These are phyloP conservation scores for Serranochromis macrocephalus DNA, from an alignment of 2,113 vertebrate species.

Conservation along the genomic window DNA sequence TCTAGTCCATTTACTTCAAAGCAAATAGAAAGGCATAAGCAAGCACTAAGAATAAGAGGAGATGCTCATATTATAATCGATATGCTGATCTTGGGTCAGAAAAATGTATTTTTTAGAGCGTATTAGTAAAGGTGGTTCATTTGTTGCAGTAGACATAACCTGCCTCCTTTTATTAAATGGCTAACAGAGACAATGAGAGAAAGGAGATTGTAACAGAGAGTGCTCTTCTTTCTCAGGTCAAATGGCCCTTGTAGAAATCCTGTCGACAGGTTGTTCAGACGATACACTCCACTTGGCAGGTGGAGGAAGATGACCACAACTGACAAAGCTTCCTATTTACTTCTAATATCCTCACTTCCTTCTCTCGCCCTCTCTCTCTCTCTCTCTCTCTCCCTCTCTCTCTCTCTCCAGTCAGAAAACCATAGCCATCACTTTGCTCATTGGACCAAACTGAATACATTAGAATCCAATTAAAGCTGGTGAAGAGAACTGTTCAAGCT, in stretches of 20 bases:
- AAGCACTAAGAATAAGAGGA: not conserved
- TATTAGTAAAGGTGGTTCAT: not conserved
- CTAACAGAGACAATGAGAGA: not conserved
- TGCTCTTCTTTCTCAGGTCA: slow-evolving; percentile 8
- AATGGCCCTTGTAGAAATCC: slow-evolving; percentile 37
- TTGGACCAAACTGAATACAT: slow-evolving; percentile 64
- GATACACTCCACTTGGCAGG: not conserved
- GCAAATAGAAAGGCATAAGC: not conserved
- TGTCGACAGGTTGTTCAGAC: slow-evolving; percentile 31
- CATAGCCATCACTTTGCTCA: slow-evolving; percentile 49
- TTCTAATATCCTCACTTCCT: not conserved
- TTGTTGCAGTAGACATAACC: not conserved
- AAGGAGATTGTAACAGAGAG: not conserved
- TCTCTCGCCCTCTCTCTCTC: not conserved
- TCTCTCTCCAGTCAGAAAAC: slow-evolving; percentile 24
- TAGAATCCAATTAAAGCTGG: slow-evolving; percentile 67
- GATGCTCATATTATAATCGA: not conserved
- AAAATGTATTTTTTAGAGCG: not conserved
- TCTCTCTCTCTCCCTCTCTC: not conserved
- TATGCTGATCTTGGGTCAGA: not conserved
- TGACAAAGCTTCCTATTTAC: slow-evolving; percentile 32
- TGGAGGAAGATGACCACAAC: slow-evolving; percentile 23
- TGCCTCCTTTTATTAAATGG: not conserved
- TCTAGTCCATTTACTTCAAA: not conserved
- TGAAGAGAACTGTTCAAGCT: slow-evolving; percentile 43